These are phyloP conservation scores for Argopecten irradians DNA, from an alignment of 1,140 invertebrate genomes.

Conservation along the genomic window DNA sequence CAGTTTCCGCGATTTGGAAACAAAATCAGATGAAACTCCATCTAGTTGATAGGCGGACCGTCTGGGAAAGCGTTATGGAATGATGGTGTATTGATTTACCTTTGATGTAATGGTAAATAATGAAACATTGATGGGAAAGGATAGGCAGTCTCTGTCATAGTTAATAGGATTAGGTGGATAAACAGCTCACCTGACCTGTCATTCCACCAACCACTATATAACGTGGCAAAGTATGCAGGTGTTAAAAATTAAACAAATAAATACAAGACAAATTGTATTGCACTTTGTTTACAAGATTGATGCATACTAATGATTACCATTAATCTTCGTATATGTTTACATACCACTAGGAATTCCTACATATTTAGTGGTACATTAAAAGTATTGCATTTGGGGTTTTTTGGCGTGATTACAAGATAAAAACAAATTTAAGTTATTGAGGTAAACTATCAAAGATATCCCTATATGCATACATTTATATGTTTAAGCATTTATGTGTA, in stretches of 20 bases:
- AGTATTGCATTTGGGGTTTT: too few species aligned
- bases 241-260: background rate
- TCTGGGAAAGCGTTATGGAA: constrained; percentile 3
- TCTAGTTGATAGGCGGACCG: background rate
- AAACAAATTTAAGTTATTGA: background rate
- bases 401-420: too few species aligned
- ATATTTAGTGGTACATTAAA: too few species aligned
- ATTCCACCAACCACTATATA: background rate
- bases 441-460: background rate
- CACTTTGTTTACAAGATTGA: background rate
- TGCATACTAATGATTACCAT: background rate
- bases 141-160: background rate
- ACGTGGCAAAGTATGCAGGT: background rate
- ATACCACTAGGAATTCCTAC: too few species aligned
- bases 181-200: constrained; percentile 3
- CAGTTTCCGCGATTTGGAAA: background rate
- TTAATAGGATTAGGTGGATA: background rate
- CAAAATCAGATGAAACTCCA: constrained; percentile 10
- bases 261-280: background rate
- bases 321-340: too few species aligned
- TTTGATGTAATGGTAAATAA: constrained; percentile 12
- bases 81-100: constrained; percentile 17
- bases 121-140: background rate
- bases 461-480: background rate
- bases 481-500: background rate